Percentiles rank a stretch among this genome's conserved stretches.
These are phyloP conservation scores for Xestia rhomboidea DNA, from an alignment of 2,888 invertebrate genomes.

Conservation along the genomic window DNA sequence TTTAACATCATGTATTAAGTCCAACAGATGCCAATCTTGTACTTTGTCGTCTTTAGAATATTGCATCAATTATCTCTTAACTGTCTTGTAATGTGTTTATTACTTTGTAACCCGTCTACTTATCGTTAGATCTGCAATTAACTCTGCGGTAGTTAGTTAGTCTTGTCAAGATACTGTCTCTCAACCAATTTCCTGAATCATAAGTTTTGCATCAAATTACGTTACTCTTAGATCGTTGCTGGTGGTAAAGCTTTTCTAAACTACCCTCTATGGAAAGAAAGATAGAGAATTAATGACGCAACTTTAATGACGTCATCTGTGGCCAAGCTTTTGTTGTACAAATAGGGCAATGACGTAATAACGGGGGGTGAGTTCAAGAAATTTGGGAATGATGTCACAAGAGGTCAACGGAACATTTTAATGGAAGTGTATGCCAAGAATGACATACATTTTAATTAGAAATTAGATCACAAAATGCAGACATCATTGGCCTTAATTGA, in stretches of 20 bases:
- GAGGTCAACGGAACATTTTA: constrained; percentile 23
- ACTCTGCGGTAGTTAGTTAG: constrained; percentile 8
- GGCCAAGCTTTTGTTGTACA: constrained; percentile 41
- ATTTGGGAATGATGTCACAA: constrained; percentile 50
- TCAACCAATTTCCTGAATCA: constrained; percentile 20
- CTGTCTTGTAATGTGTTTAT: constrained; percentile 21
- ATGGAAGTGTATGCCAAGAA: constrained; percentile 51
- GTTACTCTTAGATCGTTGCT: constrained; percentile 3
- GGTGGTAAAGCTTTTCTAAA: constrained; percentile 18
- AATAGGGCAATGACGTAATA: constrained; percentile 49
- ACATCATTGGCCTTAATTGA: constrained; percentile 65
- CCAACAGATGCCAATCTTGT: neutral
- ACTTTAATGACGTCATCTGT: constrained; percentile 43
- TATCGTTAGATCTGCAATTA: constrained; percentile 44
- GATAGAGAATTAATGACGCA: constrained; percentile 27
- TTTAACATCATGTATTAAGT: constrained; percentile 13
- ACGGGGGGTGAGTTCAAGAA: constrained; percentile 39
- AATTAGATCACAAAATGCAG: constrained; percentile 34
- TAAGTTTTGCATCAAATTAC: constrained; percentile 19
- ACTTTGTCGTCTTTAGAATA: constrained; percentile 17
- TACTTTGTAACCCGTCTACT: constrained; percentile 30
- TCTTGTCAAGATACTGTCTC: constrained; percentile 23
- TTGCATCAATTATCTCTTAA: constrained; percentile 14
- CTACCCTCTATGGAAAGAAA: constrained; percentile 20
- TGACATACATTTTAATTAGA: constrained; percentile 59